Evolutionary conservation across 2,113 vertebrate genomes (phyloP).

Genomic region (Tenebrosternarchus preto): DNA sequence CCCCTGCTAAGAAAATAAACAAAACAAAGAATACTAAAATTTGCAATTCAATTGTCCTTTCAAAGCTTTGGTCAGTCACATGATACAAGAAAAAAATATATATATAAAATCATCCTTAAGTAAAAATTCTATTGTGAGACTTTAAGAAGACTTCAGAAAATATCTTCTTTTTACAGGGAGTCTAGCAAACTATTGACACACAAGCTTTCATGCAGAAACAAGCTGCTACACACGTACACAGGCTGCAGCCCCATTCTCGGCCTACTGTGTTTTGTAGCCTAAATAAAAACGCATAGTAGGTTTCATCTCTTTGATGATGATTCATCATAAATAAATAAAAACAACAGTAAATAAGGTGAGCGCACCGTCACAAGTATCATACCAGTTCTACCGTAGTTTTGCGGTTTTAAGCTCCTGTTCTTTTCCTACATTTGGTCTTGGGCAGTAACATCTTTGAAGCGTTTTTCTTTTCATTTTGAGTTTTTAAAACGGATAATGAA

Average conservation of each 20-base stretch:
- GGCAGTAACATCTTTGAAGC: too few species aligned
- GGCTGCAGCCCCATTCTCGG: not conserved
- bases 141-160: too few species aligned
- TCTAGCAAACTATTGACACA: not conserved
- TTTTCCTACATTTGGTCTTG: too few species aligned
- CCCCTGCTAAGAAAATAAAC: not conserved
- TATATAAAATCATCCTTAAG: too few species aligned
- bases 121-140: too few species aligned
- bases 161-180: too few species aligned
- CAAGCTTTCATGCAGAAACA: not conserved
- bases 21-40: not conserved
- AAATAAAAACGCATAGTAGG: not conserved
- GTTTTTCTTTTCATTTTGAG: too few species aligned
- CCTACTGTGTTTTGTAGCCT: not conserved
- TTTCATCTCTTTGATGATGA: not conserved
- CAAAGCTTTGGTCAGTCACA: constrained; percentile 24
- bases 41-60: not conserved
- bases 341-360: not conserved
- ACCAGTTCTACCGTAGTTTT: not conserved
- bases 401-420: too few species aligned
- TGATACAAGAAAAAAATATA: too few species aligned
- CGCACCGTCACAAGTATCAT: not conserved
- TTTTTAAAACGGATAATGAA: too few species aligned
- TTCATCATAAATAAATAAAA: not conserved
- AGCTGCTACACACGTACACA: too few species aligned